Base-by-base conservation (phyloP, 1,140 invertebrate species). In the Pseudomyrmex sp. region DNA sequence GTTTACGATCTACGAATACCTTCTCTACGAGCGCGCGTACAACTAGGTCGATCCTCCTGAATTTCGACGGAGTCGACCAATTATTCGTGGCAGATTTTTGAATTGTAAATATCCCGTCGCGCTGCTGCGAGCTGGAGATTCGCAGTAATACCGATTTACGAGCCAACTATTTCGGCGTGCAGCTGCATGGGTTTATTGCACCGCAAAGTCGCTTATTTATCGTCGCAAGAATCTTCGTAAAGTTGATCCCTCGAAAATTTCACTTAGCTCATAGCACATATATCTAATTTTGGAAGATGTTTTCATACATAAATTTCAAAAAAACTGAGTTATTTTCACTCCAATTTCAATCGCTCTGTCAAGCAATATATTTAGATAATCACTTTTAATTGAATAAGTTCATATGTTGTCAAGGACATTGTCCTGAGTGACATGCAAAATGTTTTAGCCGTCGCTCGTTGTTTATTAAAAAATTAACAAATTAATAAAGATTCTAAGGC, bases 151-250 rank as follows among this genome's bases (percentile, higher is more conserved):
- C 76, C 76, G 76, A 80, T 80, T 80, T 80, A 80, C 65, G 76
- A 80, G 76, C 76, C 66, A 80, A 80, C 76, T 80, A 80, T 80
- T 80, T 80, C 56, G 76, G 76, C 66, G 54, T 72, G 54, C 76
- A 80, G 76, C 76, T 82, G 79, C 79, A 62, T 58, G 61, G 0
- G 62, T 68, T 82, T 62, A 72, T 74, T 63, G 58, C 63, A 20
- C 79, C 83, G 56, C 83, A 89, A 88, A 91, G 84, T 83, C 87
- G 85, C 76, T 91, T 91, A 91, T 91, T 92, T 91, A 91, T 91
- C 86, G 77, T 68, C 54, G 12, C 58, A 15, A 63, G 61, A 84
- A 86, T 89, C 85, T 89, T 90, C 46, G 54, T 75, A 83, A 15
- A 56, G 89, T 91, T 89, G 88, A 88, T 90, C 85, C 79, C 83